phyloP scores from a whole-genome alignment of 1,140 invertebrate species.

The Adoxophyes honmai region DNA sequence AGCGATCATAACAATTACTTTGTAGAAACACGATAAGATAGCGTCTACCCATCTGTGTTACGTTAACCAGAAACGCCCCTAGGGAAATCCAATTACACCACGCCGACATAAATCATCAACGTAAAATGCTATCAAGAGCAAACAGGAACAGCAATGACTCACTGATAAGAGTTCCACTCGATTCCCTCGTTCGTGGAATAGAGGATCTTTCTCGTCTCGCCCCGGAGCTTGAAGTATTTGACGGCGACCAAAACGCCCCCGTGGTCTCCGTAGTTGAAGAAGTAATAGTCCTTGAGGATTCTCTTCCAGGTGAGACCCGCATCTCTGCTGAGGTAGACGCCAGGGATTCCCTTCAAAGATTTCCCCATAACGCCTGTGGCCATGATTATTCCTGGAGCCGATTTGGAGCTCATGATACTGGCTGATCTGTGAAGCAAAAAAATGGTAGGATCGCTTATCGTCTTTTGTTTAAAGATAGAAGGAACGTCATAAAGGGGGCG shows the following conservation, averaged over 20 bases:
- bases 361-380: conserved; percentile 89
- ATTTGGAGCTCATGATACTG: conserved; percentile 91
- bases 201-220: conserved; percentile 85
- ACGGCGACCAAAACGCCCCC: conserved; percentile 92
- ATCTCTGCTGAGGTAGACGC: conserved; percentile 89
- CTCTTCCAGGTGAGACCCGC: conserved; percentile 91
- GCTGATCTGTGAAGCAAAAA: conserved; percentile 73
- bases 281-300: conserved; percentile 89
- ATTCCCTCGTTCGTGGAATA: conserved; percentile 93
- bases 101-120: no score
- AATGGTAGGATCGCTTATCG: neutral
- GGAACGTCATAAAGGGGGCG: no score
- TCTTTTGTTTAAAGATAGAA: no score
- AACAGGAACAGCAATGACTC: conserved; percentile 31
- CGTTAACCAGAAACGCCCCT: no score
- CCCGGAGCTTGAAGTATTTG: conserved; percentile 85
- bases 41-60: no score
- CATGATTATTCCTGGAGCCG: conserved; percentile 92
- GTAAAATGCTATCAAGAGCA: no score
- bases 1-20: no score
- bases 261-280: conserved; percentile 94
- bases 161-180: conserved; percentile 84
- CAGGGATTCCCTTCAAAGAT: conserved; percentile 87
- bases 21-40: conserved; percentile 18
- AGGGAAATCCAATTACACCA: no score